Base-by-base conservation (phyloP, 2,888 invertebrate species). In the Trichogramma evanescens region DNA sequence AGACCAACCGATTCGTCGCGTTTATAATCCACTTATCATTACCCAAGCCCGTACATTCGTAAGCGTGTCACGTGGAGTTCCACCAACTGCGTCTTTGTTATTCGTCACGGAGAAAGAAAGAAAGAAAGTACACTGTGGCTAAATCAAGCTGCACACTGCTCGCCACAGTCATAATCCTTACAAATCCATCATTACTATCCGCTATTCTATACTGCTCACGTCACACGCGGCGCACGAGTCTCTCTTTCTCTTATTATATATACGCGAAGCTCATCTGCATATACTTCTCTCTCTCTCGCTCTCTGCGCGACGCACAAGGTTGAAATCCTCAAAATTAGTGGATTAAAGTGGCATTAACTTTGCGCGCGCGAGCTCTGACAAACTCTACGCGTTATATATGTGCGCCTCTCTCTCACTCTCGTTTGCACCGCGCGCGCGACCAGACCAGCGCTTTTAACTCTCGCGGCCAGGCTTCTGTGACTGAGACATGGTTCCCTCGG, bases 401-500 rank as follows among this genome's bases (percentile, higher is more conserved):
- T 26, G 53, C 26, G 58, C 59, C 53, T 40, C 46, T 49, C 54
- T 46, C 50, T 48, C 54, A 60, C 41, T 56, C 55, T 51, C 52
- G 53, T 58, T 56, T 41, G 53, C 26, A 26, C 26, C 26, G 26
- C 13, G 13, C 13, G 26, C 26, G 26, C 26, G 26, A 26, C 26
- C 26, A 26, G 26, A 26, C 26, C 26, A 26, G 26, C 26, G 26
- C 26, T 26, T 72, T 75, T 74, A 76, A 77, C 73, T 75, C 74
- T 70, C 65, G 70, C 70, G 71, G 68, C 69, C 71, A 68, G 64
- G 69, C 56, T 66, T 64, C 70, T 75, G 77, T 75, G 73, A 77
- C 76, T 77, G 76, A 76, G 72, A 71, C 74, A 77, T 74, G 71
- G 74, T 71, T 67, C 77, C 72, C 75, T 56, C 44, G 74, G 70